phyloP scores from a whole-genome alignment of 2,113 vertebrate genomes.

The Petrocephalus microphthalmus region DNA sequence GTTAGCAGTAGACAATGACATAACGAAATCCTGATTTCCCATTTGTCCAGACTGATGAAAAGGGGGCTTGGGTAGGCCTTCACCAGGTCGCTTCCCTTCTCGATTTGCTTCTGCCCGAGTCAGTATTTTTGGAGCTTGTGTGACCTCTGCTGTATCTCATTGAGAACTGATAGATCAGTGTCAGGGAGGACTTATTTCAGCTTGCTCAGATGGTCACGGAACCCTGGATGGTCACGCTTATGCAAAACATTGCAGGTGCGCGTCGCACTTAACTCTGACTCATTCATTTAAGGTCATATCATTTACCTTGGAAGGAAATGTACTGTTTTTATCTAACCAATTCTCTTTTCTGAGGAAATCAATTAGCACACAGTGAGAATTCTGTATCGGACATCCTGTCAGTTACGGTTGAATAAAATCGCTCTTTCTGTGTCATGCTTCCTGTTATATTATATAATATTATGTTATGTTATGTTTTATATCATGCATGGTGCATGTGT shows the following conservation, averaged over 20 bases:
- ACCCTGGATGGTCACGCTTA: neutral
- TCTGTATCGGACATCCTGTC: neutral
- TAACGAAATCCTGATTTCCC: neutral
- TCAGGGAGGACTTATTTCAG: neutral
- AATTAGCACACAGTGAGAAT: neutral
- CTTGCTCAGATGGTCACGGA: neutral
- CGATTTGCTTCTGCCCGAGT: neutral
- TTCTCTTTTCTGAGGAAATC: neutral
- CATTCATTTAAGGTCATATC: neutral
- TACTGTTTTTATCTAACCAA: neutral
- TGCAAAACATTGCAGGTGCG: neutral
- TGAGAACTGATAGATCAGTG: neutral
- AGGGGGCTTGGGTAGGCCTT: neutral
- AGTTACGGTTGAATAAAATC: neutral
- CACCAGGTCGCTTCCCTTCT: neutral
- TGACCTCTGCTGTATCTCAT: neutral
- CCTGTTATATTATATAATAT: neutral
- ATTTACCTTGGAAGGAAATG: neutral
- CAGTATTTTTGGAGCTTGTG: neutral
- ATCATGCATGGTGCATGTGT: too few species aligned
- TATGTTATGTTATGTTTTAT: neutral
- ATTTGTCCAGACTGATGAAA: neutral
- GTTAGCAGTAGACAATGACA: neutral
- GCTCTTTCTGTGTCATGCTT: neutral
- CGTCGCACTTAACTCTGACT: neutral